phyloP scores from a whole-genome alignment of 2,113 vertebrate species.

The Sciurus niger region DNA sequence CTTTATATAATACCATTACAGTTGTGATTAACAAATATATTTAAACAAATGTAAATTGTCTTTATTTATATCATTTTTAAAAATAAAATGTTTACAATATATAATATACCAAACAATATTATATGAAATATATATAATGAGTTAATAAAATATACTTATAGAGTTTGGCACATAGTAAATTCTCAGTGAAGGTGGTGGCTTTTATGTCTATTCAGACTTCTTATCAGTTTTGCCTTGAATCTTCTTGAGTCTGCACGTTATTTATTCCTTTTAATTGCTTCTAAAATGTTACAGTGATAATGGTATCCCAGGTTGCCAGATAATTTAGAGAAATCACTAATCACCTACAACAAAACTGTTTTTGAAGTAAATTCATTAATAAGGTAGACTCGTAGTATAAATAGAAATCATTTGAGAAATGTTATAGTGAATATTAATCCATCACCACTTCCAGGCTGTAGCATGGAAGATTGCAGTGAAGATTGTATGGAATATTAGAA shows the following conservation, averaged over 20 bases:
- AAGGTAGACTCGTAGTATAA: background rate
- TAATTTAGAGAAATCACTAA: slow-evolving; percentile 31
- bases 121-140: background rate
- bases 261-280: background rate
- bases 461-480: background rate
- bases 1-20: background rate
- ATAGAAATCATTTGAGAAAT: slow-evolving; percentile 26
- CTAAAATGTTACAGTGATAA: background rate
- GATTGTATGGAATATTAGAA: slow-evolving; percentile 21
- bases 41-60: background rate
- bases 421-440: background rate
- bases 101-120: background rate
- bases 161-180: background rate
- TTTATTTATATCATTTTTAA: background rate
- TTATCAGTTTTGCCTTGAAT: background rate
- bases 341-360: slow-evolving; percentile 20
- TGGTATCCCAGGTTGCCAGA: background rate
- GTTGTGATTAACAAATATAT: background rate
- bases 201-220: background rate
- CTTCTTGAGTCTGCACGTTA: background rate
- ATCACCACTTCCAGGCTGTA: background rate
- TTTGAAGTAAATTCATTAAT: slow-evolving; percentile 37
- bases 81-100: background rate
- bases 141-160: background rate
- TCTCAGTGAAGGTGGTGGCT: background rate